Evolutionary conservation across 2,113 vertebrate species (phyloP).

Genomic region (Sus scrofa): T2T-Sscrofa CM000820.6:125788001-125788500

Average conservation of each 20-base stretch:
- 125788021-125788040: slow-evolving; percentile 49
- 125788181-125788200: slow-evolving; percentile 94
- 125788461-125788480: slow-evolving; percentile 85
- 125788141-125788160: slow-evolving; percentile 96
- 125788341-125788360: slow-evolving; percentile 95
- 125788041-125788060: slow-evolving; percentile 24
- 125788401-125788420: slow-evolving; percentile 94
- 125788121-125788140: slow-evolving; percentile 94
- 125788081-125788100: slow-evolving; percentile 39
- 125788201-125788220: slow-evolving; percentile 95
- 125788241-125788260: slow-evolving; percentile 94
- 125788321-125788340: slow-evolving; percentile 88
- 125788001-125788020: slow-evolving; percentile 48
- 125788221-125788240: slow-evolving; percentile 99
- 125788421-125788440: slow-evolving; percentile 89
- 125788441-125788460: slow-evolving; percentile 84
- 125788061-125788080: slow-evolving; percentile 12
- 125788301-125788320: slow-evolving; percentile 89
- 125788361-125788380: slow-evolving; percentile 93
- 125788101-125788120: slow-evolving; percentile 87
- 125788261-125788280: slow-evolving; percentile 91
- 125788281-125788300: slow-evolving; percentile 86
- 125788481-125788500: slow-evolving; percentile 88
- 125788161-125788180: slow-evolving; percentile 95
- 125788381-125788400: slow-evolving; percentile 91